These are phyloP conservation scores for Gobio occitaniae DNA, from an alignment of 2,797 vertebrate species.

Conservation along the genomic window DNA sequence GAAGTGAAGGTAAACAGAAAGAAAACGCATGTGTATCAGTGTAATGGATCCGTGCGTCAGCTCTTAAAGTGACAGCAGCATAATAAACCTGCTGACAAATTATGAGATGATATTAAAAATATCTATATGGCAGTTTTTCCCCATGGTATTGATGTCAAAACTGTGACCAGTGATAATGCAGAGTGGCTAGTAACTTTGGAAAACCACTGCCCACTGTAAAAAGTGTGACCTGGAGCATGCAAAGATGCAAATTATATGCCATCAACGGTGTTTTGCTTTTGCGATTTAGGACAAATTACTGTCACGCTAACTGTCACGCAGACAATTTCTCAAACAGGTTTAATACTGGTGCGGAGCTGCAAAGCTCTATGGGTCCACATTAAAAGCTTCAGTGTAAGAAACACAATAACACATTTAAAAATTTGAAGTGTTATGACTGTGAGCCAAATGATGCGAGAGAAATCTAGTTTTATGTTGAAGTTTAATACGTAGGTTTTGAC, in stretches of 20 bases:
- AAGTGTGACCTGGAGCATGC: neutral
- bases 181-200: too few species aligned
- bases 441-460: neutral
- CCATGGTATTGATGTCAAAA: too few species aligned
- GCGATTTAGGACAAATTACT: neutral
- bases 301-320: neutral
- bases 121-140: too few species aligned
- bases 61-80: too few species aligned
- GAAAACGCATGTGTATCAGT: too few species aligned
- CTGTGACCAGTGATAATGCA: too few species aligned
- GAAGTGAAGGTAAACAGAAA: too few species aligned
- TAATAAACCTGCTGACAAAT: too few species aligned
- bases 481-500: neutral
- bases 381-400: neutral
- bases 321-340: neutral
- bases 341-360: neutral
- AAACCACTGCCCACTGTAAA: too few species aligned
- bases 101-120: too few species aligned
- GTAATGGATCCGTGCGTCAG: too few species aligned
- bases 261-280: neutral
- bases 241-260: slow-evolving; percentile 3
- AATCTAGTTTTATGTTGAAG: neutral
- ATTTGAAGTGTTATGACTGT: neutral
- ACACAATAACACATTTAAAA: neutral
- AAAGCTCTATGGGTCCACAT: neutral